Conservation (phyloP, 1,140 invertebrate species). For the Rhyzopertha dominica region DNA sequence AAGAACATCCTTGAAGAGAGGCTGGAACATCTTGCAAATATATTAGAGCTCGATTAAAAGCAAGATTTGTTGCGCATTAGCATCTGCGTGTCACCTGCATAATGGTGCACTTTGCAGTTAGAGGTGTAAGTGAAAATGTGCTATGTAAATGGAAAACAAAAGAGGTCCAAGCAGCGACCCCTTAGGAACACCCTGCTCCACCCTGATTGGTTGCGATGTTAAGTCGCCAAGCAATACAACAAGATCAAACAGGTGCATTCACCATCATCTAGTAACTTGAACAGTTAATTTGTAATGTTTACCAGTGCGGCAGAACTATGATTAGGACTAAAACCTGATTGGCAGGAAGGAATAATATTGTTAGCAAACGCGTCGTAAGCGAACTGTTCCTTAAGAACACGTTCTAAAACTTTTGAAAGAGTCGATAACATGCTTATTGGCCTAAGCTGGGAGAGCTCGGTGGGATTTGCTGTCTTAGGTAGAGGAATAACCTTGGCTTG, state of each 20-base stretch:
- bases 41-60: too few relatives aligned
- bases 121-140: too few relatives aligned
- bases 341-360: slow-evolving; percentile 22
- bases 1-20: slow-evolving; percentile 48
- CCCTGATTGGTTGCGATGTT: too few relatives aligned
- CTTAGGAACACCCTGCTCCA: too few relatives aligned
- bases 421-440: slow-evolving; percentile 21
- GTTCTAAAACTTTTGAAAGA: slow-evolving; percentile 20
- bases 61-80: too few relatives aligned
- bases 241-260: too few relatives aligned
- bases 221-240: too few relatives aligned
- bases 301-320: slow-evolving; percentile 34
- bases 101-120: too few relatives aligned
- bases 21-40: too few relatives aligned
- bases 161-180: too few relatives aligned
- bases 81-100: too few relatives aligned
- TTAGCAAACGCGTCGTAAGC: slow-evolving; percentile 10
- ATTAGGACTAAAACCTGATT: slow-evolving; percentile 31
- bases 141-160: too few relatives aligned
- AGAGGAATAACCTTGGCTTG: slow-evolving; percentile 21
- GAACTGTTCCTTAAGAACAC: slow-evolving; percentile 12
- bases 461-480: slow-evolving; percentile 16
- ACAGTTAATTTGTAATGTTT: slow-evolving; percentile 34
- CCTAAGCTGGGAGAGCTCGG: slow-evolving; percentile 6
- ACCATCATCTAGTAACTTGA: slow-evolving; percentile 25